These are phyloP conservation scores for Drosophila merina DNA, from an alignment of 2,888 invertebrate species.

Conservation along the genomic window DNA sequence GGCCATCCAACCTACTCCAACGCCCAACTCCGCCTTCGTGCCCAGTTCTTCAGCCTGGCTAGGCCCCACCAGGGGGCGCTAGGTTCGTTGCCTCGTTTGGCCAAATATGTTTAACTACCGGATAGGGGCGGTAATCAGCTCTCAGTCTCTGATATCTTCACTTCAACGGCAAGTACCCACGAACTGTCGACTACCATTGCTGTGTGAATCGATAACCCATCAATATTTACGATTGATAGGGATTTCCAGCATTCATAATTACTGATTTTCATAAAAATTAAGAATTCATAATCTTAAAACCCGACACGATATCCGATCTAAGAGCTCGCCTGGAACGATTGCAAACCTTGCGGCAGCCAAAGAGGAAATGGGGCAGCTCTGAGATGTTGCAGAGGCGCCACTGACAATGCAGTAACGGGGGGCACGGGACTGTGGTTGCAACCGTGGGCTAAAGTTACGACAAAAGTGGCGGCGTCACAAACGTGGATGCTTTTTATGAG, in stretches of 20 bases:
- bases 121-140: conserved; percentile 52
- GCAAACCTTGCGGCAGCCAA: conserved; percentile 1
- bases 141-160: conserved; percentile 7
- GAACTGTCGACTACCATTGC: not conserved
- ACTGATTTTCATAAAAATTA: not conserved
- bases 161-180: not conserved
- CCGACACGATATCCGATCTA: conserved; percentile 3
- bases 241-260: not conserved
- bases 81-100: conserved; percentile 43
- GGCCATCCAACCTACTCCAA: conserved; percentile 17
- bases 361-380: not conserved
- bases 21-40: not conserved
- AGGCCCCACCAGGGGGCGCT: conserved; percentile 11
- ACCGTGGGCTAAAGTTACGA: conserved; percentile 58
- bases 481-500: conserved; percentile 78
- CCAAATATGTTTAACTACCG: conserved; percentile 50
- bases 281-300: conserved; percentile 1
- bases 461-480: conserved; percentile 59
- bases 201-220: not conserved
- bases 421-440: not conserved
- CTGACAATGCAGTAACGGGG: conserved; percentile 49
- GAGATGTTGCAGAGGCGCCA: conserved; percentile 59
- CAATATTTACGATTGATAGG: no score
- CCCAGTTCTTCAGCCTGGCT: conserved; percentile 5
- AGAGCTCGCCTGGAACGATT: conserved; percentile 4